These are phyloP conservation scores for Threskiornis aethiopicus DNA, from an alignment of 2,797 vertebrate genomes.

Conservation along the genomic window DNA sequence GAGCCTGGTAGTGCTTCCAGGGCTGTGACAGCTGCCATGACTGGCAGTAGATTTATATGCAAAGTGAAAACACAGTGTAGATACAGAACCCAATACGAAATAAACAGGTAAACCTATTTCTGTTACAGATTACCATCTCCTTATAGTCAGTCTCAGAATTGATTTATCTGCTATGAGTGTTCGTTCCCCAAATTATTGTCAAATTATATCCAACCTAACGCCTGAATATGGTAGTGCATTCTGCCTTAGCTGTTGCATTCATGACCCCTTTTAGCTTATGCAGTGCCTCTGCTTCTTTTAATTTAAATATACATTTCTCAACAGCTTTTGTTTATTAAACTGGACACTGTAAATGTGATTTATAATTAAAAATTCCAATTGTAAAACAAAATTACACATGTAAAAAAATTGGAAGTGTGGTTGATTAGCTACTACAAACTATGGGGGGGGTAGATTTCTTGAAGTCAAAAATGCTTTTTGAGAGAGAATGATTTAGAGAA, in stretches of 20 bases:
- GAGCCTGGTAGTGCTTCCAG: background rate
- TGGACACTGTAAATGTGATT: background rate
- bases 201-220: background rate
- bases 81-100: background rate
- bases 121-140: background rate
- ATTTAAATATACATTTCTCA: background rate
- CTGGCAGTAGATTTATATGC: background rate
- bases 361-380: background rate
- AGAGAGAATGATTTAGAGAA: background rate
- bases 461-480: background rate
- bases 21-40: background rate
- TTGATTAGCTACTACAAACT: background rate
- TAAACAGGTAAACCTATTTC: background rate
- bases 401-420: background rate
- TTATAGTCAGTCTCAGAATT: background rate
- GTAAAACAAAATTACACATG: background rate
- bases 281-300: background rate
- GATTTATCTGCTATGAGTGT: background rate
- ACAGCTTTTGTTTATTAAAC: background rate
- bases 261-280: background rate
- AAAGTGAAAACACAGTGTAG: background rate
- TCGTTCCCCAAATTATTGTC: background rate
- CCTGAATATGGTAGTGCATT: background rate
- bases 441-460: background rate
- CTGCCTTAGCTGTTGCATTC: background rate